These are phyloP conservation scores for Hymenopus coronatus DNA, from an alignment of 2,888 invertebrate genomes.

Conservation along the genomic window DNA sequence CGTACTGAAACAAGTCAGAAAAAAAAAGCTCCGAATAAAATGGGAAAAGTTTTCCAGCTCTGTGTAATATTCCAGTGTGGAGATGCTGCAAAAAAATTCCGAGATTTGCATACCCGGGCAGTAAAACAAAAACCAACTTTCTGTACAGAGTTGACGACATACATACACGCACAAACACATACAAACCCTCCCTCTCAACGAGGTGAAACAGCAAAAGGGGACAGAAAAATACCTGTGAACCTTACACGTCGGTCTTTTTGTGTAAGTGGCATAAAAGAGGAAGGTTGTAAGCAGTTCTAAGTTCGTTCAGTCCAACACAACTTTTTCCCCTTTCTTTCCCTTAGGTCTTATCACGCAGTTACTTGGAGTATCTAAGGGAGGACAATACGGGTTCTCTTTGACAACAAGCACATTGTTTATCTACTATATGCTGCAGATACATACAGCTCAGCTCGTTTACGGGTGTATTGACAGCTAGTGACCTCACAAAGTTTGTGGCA, in stretches of 20 bases:
- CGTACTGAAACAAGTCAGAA: background rate
- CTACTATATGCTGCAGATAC: no score
- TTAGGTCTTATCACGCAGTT: background rate
- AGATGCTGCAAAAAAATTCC: background rate
- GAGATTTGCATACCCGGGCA: background rate
- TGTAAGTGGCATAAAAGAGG: background rate
- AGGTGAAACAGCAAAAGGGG: background rate
- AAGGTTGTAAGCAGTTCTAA: background rate
- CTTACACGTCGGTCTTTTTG: background rate
- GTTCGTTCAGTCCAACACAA: background rate
- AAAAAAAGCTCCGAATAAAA: background rate
- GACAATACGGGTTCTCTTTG: background rate
- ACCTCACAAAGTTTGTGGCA: no score
- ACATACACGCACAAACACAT: background rate
- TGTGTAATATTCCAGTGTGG: background rate
- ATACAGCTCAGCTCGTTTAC: no score
- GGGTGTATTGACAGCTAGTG: no score
- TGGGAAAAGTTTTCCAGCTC: background rate
- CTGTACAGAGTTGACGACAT: background rate
- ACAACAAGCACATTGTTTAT: background rate
- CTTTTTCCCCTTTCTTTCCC: background rate
- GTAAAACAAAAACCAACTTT: background rate
- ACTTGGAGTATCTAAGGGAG: background rate
- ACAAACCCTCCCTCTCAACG: background rate
- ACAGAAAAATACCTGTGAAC: background rate